Evolutionary conservation across 2,113 vertebrate genomes (phyloP), one percentile per base, ranked within the genome.

Genomic region (Ascaphus truei): DNA sequence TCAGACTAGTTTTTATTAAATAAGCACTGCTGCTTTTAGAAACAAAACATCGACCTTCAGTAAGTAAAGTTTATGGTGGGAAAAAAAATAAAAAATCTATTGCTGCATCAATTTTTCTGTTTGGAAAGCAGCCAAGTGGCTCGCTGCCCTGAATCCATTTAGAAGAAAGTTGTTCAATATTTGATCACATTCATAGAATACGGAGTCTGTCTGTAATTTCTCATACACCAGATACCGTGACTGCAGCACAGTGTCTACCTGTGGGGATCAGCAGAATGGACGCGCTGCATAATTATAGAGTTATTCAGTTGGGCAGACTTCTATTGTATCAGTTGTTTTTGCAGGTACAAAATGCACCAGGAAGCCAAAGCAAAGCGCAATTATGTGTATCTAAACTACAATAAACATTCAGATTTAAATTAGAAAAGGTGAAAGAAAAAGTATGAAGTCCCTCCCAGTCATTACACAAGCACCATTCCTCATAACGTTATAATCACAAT

Each of bases 101-200:
- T 59, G 20, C 41, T 36, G 65, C 12, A 31, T 20, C 30, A n/a
- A 59, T 50, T 22, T 57, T 34, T 62, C 20, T 52, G 22, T 34
- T 50, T 73, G 56, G 65, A 77, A 25, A 31, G 1, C 8, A 62
- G 51, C 41, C 47, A 72, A 48, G 39, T 20, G 39, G 2, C 59
- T 78, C 53, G 20, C 29, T 58, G 62, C 20, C 26, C 69, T 33
- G 25, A 39, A 16, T 51, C 10, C 3, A 16, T 41, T 69, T 60
- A 33, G 3, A 59, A 68, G 22, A 31, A 10, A 29, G 13, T 25
- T 53, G 30, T 20, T 63, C 51, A 64, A 6, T 60, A 45, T 16
- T 41, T 73, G 13, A 23, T 58, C 10, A 37, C 1, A 22, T 48
- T 34, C 26, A 25, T 48, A n/a, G 59, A 50, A 29, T 15, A 16